Percentiles rank a stretch among this genome's conserved stretches.
Conservation (phyloP, 1,140 invertebrate species). For the Chlorops oryzae region DNA sequence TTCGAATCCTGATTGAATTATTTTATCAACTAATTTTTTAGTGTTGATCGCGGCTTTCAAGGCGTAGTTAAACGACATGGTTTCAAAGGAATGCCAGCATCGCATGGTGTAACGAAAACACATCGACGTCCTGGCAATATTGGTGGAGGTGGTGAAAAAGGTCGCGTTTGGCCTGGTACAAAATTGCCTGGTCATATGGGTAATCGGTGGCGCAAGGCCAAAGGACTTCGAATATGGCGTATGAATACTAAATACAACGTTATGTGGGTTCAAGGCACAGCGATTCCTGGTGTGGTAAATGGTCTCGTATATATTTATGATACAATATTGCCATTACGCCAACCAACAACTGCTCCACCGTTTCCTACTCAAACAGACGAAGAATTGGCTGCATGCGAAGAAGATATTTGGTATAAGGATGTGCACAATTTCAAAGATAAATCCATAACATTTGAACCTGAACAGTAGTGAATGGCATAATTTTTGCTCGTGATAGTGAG, state of each 20-base stretch:
- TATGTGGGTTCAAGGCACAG: constrained; percentile 76
- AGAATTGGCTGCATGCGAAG: constrained; percentile 11
- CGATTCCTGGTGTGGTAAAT: constrained; percentile 74
- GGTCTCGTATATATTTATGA: constrained; percentile 79
- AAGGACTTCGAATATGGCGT: constrained; percentile 76
- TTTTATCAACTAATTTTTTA: constrained; percentile 45
- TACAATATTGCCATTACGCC: constrained; percentile 61
- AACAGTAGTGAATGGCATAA: too few relatives aligned
- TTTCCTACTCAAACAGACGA: constrained; percentile 77
- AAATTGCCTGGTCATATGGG: constrained; percentile 99
- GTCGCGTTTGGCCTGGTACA: constrained; percentile 86
- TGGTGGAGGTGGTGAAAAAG: constrained; percentile 76
- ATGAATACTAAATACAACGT: constrained; percentile 94
- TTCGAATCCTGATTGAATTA: background rate
- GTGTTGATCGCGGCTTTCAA: constrained; percentile 93
- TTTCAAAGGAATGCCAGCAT: constrained; percentile 87
- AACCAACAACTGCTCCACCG: constrained; percentile 56
- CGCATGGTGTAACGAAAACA: constrained; percentile 91
- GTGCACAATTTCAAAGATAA: constrained; percentile 43
- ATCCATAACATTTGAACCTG: constrained; percentile 32
- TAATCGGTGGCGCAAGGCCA: constrained; percentile 62
- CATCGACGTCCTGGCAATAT: constrained; percentile 89
- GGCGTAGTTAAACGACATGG: constrained; percentile 96
- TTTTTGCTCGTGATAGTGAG: too few relatives aligned
- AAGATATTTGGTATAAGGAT: constrained; percentile 40